Conservation (phyloP, 2,888 invertebrate species). For the Malachius bipustulatus region DNA sequence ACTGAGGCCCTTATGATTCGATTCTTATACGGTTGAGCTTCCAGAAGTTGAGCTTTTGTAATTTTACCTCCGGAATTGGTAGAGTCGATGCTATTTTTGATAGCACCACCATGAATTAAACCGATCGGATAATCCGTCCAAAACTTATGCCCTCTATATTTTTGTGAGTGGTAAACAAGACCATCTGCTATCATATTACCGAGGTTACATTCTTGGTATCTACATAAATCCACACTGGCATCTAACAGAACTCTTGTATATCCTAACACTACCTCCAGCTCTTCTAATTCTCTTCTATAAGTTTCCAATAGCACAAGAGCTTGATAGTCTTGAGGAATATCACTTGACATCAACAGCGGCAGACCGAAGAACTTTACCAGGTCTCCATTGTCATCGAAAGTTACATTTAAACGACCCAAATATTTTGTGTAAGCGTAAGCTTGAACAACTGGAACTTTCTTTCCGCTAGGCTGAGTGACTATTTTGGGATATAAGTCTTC, state of each 20-base stretch:
- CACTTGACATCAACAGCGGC: conserved; percentile 60
- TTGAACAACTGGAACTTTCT: conserved; percentile 71
- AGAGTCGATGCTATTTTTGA: conserved; percentile 50
- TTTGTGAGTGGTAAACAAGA: conserved; percentile 46
- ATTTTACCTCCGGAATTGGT: conserved; percentile 43
- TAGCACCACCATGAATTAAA: conserved; percentile 63
- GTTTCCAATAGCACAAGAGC: conserved; percentile 47
- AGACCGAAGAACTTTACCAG: conserved; percentile 55
- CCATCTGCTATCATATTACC: conserved; percentile 75
- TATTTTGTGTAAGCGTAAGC: conserved; percentile 88
- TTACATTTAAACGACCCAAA: conserved; percentile 59
- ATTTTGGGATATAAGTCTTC: conserved; percentile 69
- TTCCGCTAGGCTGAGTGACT: conserved; percentile 56
- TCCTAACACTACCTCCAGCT: conserved; percentile 50
- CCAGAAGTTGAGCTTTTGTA: conserved; percentile 58
- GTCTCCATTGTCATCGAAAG: conserved; percentile 63
- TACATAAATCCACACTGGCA: conserved; percentile 49
- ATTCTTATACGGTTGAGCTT: conserved; percentile 67
- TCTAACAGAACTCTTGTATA: conserved; percentile 60
- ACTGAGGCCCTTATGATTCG: conserved; percentile 50
- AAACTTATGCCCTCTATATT: conserved; percentile 13
- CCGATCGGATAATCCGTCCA: conserved; percentile 75
- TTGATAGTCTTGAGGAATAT: conserved; percentile 52
- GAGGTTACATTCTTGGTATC: conserved; percentile 67
- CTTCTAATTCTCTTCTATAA: conserved; percentile 46